Evolutionary conservation across 2,888 invertebrate species (phyloP), one percentile per base, ranked within the genome.

Genomic region (Phyto melanocephala): DNA sequence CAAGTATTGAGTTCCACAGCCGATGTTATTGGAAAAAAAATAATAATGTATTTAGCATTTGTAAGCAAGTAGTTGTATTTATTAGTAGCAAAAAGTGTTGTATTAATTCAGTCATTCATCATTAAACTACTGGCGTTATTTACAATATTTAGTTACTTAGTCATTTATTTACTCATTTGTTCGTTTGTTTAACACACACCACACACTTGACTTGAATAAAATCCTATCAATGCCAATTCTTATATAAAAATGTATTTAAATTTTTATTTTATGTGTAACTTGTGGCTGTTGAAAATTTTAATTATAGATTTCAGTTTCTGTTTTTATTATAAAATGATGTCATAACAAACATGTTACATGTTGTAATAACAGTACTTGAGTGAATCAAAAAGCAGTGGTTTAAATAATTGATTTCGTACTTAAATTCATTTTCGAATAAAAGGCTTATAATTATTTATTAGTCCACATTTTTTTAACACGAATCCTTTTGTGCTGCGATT

Each of bases 231-330:
- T 68, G 58, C 67, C 40, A 68, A 42, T 76, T 60, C 50, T 60
- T 17, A 76, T 60, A n/a, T n/a, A n/a, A n/a, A 54, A 62, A 74
- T 50, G 24, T 24, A 50, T 63, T 63, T 63, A 74, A 50, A 33
- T 50, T 45, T 33, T 60, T 62, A 62, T 58, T 58, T 10, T 42
- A 6, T 60, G 52, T 60, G 8, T 37, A 42, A 67, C 15, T 72
- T 50, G 71, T 65, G 35, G 35, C 72, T 79, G 72, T 82, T 78
- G 74, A 78, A 81, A 68, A 74, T 81, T 74, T 82, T 82, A 82
- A 78, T 78, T 79, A 75, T 79, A 78, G 70, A 70, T 65, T 78
- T 82, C 56, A 79, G 45, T 82, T 71, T 75, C 60, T 71, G 28
- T 35, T 78, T 78, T 45, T 68, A 67, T 52, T 77, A 42, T 62